Percentiles rank a stretch among this genome's conserved stretches.
These are phyloP conservation scores for Chamaetylas fuelleborni DNA, from an alignment of 2,113 vertebrate genomes.

Conservation along the genomic window DNA sequence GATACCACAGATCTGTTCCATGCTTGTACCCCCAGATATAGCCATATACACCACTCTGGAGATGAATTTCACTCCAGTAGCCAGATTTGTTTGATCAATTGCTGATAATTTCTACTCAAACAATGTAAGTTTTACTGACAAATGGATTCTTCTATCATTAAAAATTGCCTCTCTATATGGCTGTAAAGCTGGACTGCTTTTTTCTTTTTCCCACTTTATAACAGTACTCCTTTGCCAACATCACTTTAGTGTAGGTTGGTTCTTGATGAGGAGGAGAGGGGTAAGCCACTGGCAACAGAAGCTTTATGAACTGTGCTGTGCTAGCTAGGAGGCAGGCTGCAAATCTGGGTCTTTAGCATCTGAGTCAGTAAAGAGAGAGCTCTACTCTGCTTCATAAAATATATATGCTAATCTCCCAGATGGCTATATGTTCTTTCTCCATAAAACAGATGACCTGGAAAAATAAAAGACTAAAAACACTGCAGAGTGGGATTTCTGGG, in stretches of 20 bases:
- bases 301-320: not conserved
- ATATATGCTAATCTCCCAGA: constrained; percentile 65
- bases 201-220: not conserved
- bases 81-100: not conserved
- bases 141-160: not conserved
- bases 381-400: constrained; percentile 55
- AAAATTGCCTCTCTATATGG: not conserved
- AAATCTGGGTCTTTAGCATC: constrained; percentile 43
- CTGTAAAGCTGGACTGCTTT: not conserved
- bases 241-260: not conserved
- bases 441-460: constrained; percentile 55
- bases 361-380: constrained; percentile 12
- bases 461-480: constrained; percentile 4
- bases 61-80: not conserved
- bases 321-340: constrained; percentile 4
- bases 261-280: not conserved
- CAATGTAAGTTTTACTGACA: not conserved
- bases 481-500: not conserved
- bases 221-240: not conserved
- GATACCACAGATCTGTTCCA: not conserved
- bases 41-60: not conserved
- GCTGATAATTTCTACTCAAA: not conserved
- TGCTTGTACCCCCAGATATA: not conserved
- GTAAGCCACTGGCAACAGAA: not conserved
- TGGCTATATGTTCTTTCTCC: constrained; percentile 44